Conservation (phyloP, 1,140 invertebrate species). For the Drosophila sp. region DNA sequence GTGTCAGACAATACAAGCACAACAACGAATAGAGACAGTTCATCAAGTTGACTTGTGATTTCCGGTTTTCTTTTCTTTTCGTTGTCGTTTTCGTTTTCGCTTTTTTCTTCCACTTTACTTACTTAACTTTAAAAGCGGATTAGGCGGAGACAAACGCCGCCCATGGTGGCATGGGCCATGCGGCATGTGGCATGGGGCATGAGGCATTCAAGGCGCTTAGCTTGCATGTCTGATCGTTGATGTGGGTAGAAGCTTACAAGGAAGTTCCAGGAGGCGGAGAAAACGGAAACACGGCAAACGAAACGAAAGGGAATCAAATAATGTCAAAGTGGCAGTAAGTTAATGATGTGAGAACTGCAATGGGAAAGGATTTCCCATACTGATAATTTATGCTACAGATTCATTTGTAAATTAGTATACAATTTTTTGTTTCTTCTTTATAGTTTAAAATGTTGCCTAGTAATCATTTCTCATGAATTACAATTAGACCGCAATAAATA, state of each 20-base stretch:
- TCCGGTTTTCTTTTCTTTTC: conserved; percentile 60
- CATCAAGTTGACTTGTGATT: conserved; percentile 81
- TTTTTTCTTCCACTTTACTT: conserved; percentile 31
- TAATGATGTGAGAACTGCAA: conserved; percentile 30
- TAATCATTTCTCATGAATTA: too few species aligned
- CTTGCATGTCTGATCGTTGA: conserved; percentile 57
- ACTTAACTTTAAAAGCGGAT: conserved; percentile 76
- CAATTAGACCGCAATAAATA: too few species aligned
- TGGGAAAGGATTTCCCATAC: too few species aligned
- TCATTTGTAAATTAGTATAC: too few species aligned
- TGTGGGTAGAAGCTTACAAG: conserved; percentile 36
- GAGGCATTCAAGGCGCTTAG: conserved; percentile 27
- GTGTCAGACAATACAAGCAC: conserved; percentile 29
- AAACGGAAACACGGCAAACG: background rate
- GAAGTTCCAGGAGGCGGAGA: background rate
- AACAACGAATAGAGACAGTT: conserved; percentile 63
- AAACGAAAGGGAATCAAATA: conserved; percentile 20
- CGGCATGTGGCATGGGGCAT: conserved; percentile 42
- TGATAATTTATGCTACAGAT: too few species aligned
- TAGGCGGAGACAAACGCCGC: conserved; percentile 76
- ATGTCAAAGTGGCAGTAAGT: conserved; percentile 43
- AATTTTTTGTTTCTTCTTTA: too few species aligned
- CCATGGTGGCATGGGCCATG: conserved; percentile 63
- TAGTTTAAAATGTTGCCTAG: too few species aligned
- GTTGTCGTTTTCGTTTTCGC: conserved; percentile 24